Conservation (phyloP, 1,140 invertebrate species). For the Diprion similis region DNA sequence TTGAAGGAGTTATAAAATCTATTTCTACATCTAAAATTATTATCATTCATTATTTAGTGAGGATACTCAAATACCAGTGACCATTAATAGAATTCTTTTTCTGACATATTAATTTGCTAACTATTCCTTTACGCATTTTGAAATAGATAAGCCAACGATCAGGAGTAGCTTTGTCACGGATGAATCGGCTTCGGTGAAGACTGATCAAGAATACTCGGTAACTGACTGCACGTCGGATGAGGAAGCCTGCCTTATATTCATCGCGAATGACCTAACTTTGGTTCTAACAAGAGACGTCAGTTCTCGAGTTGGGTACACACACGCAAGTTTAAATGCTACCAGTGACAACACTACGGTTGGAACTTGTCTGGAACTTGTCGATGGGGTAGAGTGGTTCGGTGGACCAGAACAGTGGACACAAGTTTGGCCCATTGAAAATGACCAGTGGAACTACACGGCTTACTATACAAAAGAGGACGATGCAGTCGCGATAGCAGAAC, state of each 20-base stretch:
- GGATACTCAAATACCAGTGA: too few species aligned
- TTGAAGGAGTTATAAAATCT: too few species aligned
- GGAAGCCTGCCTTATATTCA: neutral
- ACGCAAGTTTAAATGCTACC: neutral
- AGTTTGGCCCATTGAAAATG: conserved; percentile 67
- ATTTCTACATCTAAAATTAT: too few species aligned
- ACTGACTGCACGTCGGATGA: neutral
- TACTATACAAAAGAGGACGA: conserved; percentile 67
- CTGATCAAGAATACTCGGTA: neutral
- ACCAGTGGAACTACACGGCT: conserved; percentile 60
- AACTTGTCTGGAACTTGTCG: neutral
- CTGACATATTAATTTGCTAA: neutral
- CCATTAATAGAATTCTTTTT: too few species aligned
- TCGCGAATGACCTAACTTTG: neutral
- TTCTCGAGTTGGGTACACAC: neutral
- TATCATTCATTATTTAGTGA: too few species aligned
- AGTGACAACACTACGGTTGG: neutral
- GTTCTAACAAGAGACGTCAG: neutral
- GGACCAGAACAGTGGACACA: conserved; percentile 63
- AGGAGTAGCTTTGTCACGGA: neutral
- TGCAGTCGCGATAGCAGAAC: conserved; percentile 67
- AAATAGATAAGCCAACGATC: neutral
- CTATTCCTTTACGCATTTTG: neutral
- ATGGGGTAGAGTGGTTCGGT: conserved; percentile 59
- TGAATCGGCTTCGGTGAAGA: neutral